phyloP scores from a whole-genome alignment of 2,888 invertebrate genomes.

The Apamea anceps region DNA sequence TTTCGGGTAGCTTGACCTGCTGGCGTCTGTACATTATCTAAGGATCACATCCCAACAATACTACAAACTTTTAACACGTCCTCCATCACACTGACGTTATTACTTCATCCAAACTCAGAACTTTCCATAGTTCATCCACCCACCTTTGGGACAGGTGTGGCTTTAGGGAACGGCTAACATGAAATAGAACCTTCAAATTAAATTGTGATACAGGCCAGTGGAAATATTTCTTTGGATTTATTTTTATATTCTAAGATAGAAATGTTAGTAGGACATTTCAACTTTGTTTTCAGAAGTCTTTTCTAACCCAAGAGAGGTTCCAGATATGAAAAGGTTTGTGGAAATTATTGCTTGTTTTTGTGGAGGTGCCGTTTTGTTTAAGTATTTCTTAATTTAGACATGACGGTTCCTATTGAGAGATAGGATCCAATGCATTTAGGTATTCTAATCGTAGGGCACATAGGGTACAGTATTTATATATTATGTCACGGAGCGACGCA shows the following conservation, averaged over 20 bases:
- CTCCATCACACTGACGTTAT: slow-evolving; percentile 9
- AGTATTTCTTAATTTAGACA: not conserved
- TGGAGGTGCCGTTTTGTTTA: not conserved
- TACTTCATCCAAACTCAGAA: slow-evolving; percentile 19
- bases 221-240: slow-evolving; percentile 62
- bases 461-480: not conserved
- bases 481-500: not conserved
- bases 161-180: slow-evolving; percentile 4
- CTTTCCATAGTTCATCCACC: slow-evolving; percentile 18
- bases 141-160: slow-evolving; percentile 24
- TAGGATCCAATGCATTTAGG: not conserved
- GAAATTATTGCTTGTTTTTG: not conserved
- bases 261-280: not conserved
- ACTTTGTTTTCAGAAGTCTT: not conserved
- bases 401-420: not conserved
- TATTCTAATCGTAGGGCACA: not conserved
- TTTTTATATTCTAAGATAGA: not conserved
- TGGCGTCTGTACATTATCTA: no score
- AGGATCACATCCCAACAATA: slow-evolving; percentile 18
- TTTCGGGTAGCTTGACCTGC: no score
- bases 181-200: slow-evolving; percentile 70
- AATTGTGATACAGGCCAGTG: slow-evolving; percentile 63
- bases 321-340: not conserved
- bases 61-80: slow-evolving; percentile 12
- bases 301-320: not conserved